Evolutionary conservation across 2,797 vertebrate species (phyloP).

Genomic region (Geotria australis): DNA sequence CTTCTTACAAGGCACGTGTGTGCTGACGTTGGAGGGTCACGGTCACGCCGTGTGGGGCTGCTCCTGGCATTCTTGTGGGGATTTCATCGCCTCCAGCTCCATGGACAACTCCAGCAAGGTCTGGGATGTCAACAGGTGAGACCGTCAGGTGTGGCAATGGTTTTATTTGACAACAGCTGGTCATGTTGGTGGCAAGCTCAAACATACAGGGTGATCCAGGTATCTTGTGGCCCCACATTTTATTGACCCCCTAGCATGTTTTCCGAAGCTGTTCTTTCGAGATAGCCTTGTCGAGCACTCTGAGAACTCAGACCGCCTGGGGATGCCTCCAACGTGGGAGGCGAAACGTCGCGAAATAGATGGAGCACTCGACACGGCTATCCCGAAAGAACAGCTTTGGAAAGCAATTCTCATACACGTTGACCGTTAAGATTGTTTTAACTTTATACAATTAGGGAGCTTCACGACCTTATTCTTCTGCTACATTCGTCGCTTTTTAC

Average conservation of each 20-base stretch:
- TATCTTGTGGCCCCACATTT: no score
- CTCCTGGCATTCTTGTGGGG: conserved; percentile 23
- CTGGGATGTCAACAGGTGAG: conserved; percentile 32
- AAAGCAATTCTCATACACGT: no score
- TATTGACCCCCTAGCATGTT: no score
- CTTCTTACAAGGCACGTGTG: conserved; percentile 9
- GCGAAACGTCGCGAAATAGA: no score
- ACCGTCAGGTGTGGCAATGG: not conserved
- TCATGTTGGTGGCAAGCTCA: not conserved
- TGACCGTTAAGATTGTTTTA: no score
- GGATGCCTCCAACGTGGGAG: no score
- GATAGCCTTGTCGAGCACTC: no score
- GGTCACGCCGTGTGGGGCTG: conserved; percentile 12
- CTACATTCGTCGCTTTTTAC: not conserved
- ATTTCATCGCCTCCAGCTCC: conserved; percentile 42
- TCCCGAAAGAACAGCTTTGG: no score
- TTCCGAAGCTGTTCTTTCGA: no score
- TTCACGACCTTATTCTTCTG: not conserved
- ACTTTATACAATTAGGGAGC: no score
- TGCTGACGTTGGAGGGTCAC: conserved; percentile 19
- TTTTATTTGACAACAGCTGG: not conserved
- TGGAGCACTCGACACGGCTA: no score
- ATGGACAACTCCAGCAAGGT: conserved; percentile 23
- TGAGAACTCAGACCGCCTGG: no score
- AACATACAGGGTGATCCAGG: not conserved